Evolutionary conservation across 1,140 invertebrate genomes (phyloP), one percentile per base, ranked within the genome.

Genomic region (Ceratina australensis): DNA sequence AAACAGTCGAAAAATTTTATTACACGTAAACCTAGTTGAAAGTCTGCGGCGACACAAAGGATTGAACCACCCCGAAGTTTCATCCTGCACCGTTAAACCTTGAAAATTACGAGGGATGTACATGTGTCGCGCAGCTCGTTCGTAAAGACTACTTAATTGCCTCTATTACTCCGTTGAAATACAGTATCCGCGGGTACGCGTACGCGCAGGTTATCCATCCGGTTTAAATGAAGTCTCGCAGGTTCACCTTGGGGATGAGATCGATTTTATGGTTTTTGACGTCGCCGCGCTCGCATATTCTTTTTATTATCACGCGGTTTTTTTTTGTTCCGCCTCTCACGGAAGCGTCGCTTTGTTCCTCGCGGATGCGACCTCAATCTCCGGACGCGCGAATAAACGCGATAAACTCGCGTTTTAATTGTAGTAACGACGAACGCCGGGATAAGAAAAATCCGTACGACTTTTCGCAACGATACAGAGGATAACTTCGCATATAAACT

Each of bases 131-230:
- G 76, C 72, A 56, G 59, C 57, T 61, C 20, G 56, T 64, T 80
- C 80, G 49, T 82, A 85, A 86, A 82, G 60, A 76, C 75, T 47
- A 24, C 54, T 86, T 86, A 86, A 86, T 84, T 86, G 77, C 72
- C 57, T 26, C 66, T 85, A 80, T 42, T 42, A 42, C 33, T 42
- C 33, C 10, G 33, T 42, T 42, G 33, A 42, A 42, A 42, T 42
- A 80, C 74, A 22, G 60, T 78, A 42, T 13, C 60, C n/a, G 15
- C 18, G 16, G 74, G n/a, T 12, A 12, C 42, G 28, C 16, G 16
- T 22, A n/a, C 52, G 57, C 57, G 28, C 47, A 56, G 69, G 78
- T 80, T 85, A 78, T 79, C 71, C 57, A 28, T 86, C 79, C 80
- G 83, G 80, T 81, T 81, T 81, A 79, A 80, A 57, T 61, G 68